Conservation (phyloP, 1,140 invertebrate genomes). For the Micrasema longulum region DNA sequence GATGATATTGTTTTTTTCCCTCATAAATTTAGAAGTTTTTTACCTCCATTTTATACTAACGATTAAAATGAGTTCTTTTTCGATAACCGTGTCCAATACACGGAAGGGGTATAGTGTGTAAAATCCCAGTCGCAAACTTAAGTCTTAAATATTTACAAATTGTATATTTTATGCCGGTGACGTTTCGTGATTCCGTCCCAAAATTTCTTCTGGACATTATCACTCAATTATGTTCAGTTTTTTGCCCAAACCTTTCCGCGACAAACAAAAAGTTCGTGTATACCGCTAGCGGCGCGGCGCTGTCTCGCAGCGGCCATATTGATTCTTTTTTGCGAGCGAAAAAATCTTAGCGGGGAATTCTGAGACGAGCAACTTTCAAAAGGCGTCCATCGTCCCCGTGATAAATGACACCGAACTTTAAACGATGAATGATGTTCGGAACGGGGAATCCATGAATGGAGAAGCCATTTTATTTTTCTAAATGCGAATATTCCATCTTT, state of each 20-base stretch:
- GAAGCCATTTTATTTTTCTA: too few species aligned
- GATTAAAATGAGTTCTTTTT: too few species aligned
- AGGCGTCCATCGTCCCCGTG: conserved; percentile 2
- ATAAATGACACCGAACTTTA: conserved; percentile 43
- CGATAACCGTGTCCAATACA: too few species aligned
- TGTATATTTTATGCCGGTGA: too few species aligned
- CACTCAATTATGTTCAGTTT: conserved; percentile 26
- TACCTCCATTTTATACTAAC: too few species aligned
- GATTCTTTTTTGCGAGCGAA: conserved; percentile 28
- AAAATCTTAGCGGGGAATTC: conserved; percentile 16
- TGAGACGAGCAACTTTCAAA: conserved; percentile 25
- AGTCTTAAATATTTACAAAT: too few species aligned
- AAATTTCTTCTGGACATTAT: conserved; percentile 13
- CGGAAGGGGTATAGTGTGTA: too few species aligned
- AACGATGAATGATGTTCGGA: conserved; percentile 41
- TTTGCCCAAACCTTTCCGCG: conserved; percentile 7
- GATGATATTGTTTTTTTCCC: too few species aligned
- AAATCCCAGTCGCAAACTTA: too few species aligned
- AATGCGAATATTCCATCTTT: too few species aligned
- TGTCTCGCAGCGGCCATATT: conserved; percentile 12
- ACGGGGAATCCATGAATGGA: not conserved
- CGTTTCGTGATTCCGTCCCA: not conserved
- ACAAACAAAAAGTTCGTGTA: not conserved
- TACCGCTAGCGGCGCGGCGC: not conserved
- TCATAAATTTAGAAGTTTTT: too few species aligned